Evolutionary conservation across 2,113 vertebrate genomes (phyloP), one percentile per base, ranked within the genome.

Genomic region (Scophthalmus maximus): DNA sequence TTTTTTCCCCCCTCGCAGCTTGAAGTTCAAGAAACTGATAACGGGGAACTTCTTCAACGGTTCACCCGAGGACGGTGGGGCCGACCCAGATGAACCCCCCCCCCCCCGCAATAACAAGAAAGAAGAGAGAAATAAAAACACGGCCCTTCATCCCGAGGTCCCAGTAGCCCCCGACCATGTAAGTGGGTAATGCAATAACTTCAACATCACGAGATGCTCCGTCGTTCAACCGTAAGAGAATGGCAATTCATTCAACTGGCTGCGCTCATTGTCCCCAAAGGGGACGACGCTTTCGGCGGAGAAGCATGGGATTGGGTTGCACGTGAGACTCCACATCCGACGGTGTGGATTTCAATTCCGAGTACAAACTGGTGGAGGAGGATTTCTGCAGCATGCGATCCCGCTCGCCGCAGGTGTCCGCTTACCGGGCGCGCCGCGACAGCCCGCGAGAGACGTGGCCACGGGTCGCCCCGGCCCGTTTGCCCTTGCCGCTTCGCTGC

Each of bases 11-110:
- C 11, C 8, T 62, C 9, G 4, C 58, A 61, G 76, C 38, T 42
- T n/a, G n/a, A n/a, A 55, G 73, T 89, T 82, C 83, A 85, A 59
- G 66, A 83, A 81, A 85, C 76, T 81, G 82, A 87, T 78, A 83
- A 88, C 76, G 10, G 55, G 68, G 47, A 76, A 84, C 66, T 63
- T 79, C 73, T 79, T 44, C 60, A 73, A 79, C 2, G 44, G 71
- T 84, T 87, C 80, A 77, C 38, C 40, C 12, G 1, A 82, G 87
- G 83, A 87, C 51, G 5, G 57, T 17, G 42, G 5, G 29, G 68
- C 56, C 76, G 15, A 61, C 68, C 53, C 46, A 72, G 76, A 86
- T 53, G 32, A 73, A 83, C 72, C 20, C 12, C 64, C n/a, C 42
- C 47, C 57, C 51, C 38, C 9, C 6, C 32, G 65, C 74, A 79